Conservation (phyloP, 2,113 vertebrate species). For the Nothocercus nigrocapillus region DNA sequence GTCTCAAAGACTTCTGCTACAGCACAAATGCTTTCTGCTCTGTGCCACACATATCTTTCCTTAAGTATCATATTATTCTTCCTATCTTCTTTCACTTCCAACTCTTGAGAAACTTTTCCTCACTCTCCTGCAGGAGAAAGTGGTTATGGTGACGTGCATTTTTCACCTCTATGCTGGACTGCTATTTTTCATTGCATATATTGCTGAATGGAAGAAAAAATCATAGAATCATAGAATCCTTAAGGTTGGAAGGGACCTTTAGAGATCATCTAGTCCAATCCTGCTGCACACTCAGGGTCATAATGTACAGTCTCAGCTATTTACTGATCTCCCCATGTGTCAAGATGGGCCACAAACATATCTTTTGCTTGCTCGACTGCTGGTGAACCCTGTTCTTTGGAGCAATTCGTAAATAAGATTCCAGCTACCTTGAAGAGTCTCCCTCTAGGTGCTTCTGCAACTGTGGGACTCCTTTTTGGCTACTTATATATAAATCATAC, state of each 20-base stretch:
- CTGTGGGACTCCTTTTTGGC: background rate
- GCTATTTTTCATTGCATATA: conserved; percentile 22
- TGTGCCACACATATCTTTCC: background rate
- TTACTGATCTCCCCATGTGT: conserved; percentile 40
- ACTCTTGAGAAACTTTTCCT: background rate
- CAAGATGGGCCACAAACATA: conserved; percentile 45
- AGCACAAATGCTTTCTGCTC: background rate
- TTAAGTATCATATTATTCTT: background rate
- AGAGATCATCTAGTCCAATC: too few species aligned
- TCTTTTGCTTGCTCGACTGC: conserved; percentile 28
- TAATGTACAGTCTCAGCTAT: conserved; percentile 36
- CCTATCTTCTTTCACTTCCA: background rate
- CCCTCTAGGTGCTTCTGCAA: background rate
- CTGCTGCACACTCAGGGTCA: background rate
- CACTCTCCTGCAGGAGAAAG: background rate
- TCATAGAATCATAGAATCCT: too few species aligned
- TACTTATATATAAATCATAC: background rate
- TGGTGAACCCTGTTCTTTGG: background rate
- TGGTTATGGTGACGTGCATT: conserved; percentile 33
- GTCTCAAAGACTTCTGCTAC: background rate
- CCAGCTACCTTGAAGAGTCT: background rate
- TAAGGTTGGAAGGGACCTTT: too few species aligned
- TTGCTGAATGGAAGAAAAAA: conserved; percentile 50
- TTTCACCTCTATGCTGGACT: conserved; percentile 7
- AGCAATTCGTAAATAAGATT: conserved; percentile 23